Conservation (phyloP, 2,797 vertebrate species). For the Nothura maculosa region DNA sequence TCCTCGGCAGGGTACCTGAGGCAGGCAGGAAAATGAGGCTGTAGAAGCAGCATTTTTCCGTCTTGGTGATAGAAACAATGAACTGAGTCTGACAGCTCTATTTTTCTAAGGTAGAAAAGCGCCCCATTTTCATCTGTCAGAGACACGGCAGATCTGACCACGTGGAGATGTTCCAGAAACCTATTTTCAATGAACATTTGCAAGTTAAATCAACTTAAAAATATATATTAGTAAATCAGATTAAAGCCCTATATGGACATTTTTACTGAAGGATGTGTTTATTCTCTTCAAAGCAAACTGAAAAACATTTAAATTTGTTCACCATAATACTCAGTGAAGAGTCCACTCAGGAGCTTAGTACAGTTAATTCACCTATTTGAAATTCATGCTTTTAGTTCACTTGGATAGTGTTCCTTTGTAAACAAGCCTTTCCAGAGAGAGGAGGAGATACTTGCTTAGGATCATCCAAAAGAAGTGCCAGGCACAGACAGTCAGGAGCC, state of each 20-base stretch:
- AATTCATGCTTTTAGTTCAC: background rate
- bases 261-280: background rate
- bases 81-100: accelerated
- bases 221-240: background rate
- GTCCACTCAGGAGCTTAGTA: background rate
- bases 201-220: background rate
- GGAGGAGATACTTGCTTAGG: background rate
- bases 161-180: background rate
- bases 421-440: background rate
- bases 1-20: accelerated
- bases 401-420: background rate
- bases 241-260: background rate
- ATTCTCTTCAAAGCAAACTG: background rate
- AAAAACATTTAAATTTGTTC: background rate
- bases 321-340: background rate
- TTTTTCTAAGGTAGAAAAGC: background rate
- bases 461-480: background rate
- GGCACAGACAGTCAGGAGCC: background rate
- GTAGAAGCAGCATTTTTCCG: background rate
- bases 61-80: background rate
- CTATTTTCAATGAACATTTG: background rate
- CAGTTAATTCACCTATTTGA: background rate
- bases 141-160: background rate
- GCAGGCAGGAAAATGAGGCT: background rate
- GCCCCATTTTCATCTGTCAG: background rate